Conservation (phyloP, 2,113 vertebrate species). For the Ellobius talpinus region DNA sequence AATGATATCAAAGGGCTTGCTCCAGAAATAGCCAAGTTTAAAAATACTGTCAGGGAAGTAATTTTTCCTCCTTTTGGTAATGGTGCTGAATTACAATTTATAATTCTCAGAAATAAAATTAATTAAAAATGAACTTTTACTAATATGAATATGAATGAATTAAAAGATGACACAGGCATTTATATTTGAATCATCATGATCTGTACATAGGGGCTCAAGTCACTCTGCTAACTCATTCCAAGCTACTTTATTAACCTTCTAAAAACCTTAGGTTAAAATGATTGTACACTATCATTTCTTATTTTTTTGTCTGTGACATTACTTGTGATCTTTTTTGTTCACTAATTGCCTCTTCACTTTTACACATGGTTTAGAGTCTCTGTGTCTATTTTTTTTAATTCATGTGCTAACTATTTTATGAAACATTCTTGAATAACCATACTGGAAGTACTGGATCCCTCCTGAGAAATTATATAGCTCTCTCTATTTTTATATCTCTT, state of each 20-base stretch:
- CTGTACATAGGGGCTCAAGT: not conserved
- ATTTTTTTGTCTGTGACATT: not conserved
- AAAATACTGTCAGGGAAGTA: not conserved
- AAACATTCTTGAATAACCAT: not conserved
- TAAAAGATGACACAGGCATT: not conserved
- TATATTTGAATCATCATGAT: not conserved
- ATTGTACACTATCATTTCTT: not conserved
- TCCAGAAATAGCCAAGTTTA: not conserved
- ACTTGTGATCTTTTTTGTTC: not conserved
- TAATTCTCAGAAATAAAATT: not conserved
- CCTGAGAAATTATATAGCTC: not conserved
- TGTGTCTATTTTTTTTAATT: not conserved
- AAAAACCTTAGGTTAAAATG: not conserved
- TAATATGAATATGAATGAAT: not conserved
- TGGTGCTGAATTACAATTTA: not conserved
- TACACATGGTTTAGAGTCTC: not conserved
- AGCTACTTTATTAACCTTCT: not conserved
- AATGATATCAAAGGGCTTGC: not conserved
- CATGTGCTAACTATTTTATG: not conserved
- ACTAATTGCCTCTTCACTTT: not conserved
- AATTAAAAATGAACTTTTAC: not conserved
- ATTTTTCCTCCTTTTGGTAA: conserved; percentile 54
- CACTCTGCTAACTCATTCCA: not conserved
- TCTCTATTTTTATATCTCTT: not conserved
- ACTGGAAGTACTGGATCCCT: not conserved